Conservation (phyloP, 2,888 invertebrate genomes). For the Oegoconia quadripuncta region DNA sequence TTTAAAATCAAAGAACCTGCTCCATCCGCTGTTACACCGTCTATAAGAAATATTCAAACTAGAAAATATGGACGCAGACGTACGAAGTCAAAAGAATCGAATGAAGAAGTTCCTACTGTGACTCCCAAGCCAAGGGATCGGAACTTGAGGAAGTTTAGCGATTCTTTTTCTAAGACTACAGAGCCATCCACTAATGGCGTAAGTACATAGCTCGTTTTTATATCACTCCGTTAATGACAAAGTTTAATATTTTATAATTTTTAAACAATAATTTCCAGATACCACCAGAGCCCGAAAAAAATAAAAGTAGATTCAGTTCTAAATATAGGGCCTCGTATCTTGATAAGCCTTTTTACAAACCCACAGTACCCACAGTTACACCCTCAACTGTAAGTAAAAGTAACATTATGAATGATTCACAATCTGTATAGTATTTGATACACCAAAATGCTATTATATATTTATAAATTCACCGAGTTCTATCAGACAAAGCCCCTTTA, state of each 20-base stretch:
- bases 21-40: conserved; percentile 39
- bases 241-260: not conserved
- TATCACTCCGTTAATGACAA: conserved; percentile 1
- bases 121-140: conserved; percentile 45
- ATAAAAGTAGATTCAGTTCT: conserved; percentile 78
- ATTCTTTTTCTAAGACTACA: conserved; percentile 59
- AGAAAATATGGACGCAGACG: conserved; percentile 52
- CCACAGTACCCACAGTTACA: conserved; percentile 81
- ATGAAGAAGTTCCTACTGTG: conserved; percentile 33
- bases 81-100: conserved; percentile 33
- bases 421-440: too few relatives aligned
- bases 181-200: conserved; percentile 66
- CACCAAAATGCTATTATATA: too few relatives aligned
- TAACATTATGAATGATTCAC: too few relatives aligned
- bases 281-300: conserved; percentile 64
- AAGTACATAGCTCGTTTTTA: conserved; percentile 44
- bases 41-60: conserved; percentile 60
- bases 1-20: conserved; percentile 32
- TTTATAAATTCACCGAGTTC: too few relatives aligned
- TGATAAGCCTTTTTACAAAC: conserved; percentile 80
- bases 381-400: conserved; percentile 73
- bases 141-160: conserved; percentile 53
- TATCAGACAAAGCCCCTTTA: conserved; percentile 69
- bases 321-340: conserved; percentile 76
- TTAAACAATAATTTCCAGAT: conserved; percentile 50